Conservation (phyloP, 2,113 vertebrate genomes). For the Microcebus murinus region DNA sequence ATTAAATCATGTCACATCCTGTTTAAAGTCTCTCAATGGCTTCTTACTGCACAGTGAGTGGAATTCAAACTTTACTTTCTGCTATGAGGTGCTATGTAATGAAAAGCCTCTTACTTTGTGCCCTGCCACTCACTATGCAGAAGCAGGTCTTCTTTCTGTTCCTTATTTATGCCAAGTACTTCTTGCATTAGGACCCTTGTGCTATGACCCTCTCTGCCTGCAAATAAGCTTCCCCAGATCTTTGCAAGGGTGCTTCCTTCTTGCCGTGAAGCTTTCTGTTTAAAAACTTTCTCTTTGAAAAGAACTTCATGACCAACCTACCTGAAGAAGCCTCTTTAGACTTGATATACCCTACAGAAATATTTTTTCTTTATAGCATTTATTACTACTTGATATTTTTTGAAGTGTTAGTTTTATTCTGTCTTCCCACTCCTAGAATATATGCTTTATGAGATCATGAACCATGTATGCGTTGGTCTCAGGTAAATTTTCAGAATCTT, state of each 20-base stretch:
- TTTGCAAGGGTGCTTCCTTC: not conserved
- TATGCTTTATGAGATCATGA: not conserved
- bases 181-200: not conserved
- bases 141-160: not conserved
- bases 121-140: not conserved
- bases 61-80: not conserved
- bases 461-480: not conserved
- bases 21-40: not conserved
- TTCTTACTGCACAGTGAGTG: not conserved
- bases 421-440: not conserved
- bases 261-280: not conserved
- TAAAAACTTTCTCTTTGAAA: not conserved
- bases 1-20: not conserved
- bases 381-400: not conserved
- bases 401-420: not conserved
- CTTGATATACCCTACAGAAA: too few relatives aligned
- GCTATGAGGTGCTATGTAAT: not conserved
- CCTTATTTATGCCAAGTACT: not conserved
- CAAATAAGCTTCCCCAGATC: not conserved
- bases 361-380: not conserved
- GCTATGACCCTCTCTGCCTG: not conserved
- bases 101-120: not conserved
- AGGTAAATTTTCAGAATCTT: not conserved
- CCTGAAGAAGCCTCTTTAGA: not conserved
- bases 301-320: not conserved